phyloP scores from a whole-genome alignment of 2,797 vertebrate species.

The Esox masquinongy region DNA sequence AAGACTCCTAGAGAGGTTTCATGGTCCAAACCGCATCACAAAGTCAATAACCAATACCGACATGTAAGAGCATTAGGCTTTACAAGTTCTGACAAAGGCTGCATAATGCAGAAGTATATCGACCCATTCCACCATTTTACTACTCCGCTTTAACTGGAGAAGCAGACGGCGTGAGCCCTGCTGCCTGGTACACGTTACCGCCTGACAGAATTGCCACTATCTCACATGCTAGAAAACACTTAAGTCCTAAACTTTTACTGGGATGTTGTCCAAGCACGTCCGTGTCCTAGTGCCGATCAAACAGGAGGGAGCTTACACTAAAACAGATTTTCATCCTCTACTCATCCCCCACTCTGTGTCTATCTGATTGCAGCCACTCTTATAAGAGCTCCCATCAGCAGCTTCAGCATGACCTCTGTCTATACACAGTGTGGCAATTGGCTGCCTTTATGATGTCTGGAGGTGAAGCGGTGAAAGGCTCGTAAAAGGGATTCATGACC shows the following conservation, averaged over 20 bases:
- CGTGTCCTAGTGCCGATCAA: not conserved
- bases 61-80: not conserved
- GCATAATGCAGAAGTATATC: not conserved
- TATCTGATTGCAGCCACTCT: constrained; percentile 2
- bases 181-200: not conserved
- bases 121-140: not conserved
- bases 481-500: constrained; percentile 45
- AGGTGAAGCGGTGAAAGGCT: constrained; percentile 33
- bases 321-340: not conserved
- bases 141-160: not conserved
- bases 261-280: not conserved
- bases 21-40: not conserved
- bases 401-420: constrained; percentile 28
- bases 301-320: not conserved
- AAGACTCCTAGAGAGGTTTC: not conserved
- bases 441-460: constrained; percentile 42
- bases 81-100: not conserved
- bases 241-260: not conserved
- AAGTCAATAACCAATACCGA: not conserved
- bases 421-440: constrained; percentile 32
- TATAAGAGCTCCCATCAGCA: constrained; percentile 22
- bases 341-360: not conserved
- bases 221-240: not conserved
- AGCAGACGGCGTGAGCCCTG: not conserved
- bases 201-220: not conserved